Conservation (phyloP, 2,113 vertebrate genomes). For the Diadophis punctatus region DNA sequence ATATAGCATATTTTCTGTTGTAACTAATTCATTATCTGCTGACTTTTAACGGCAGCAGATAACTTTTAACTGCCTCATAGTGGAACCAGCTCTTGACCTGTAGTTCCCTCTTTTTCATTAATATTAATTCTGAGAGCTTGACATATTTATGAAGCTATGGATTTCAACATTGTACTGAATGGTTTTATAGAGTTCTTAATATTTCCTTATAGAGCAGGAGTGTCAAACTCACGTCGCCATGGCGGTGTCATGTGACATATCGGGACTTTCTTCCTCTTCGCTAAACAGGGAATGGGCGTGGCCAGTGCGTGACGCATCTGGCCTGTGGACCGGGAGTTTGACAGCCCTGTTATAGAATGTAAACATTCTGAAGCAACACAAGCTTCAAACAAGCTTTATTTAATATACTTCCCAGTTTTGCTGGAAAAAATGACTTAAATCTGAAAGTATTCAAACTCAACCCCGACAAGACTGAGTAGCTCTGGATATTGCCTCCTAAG, state of each 20-base stretch:
- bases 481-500: too few relatives aligned
- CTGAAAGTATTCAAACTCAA: too few relatives aligned
- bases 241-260: too few relatives aligned
- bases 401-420: background rate
- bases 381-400: background rate
- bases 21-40: background rate
- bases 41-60: background rate
- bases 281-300: too few relatives aligned
- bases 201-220: background rate
- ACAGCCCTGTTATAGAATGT: background rate
- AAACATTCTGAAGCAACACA: background rate
- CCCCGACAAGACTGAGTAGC: too few relatives aligned
- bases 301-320: too few relatives aligned
- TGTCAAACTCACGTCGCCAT: too few relatives aligned
- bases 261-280: too few relatives aligned
- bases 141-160: background rate
- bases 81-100: background rate
- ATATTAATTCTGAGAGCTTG: slow-evolving; percentile 12
- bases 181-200: background rate
- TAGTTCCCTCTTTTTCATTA: background rate
- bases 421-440: background rate
- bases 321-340: too few relatives aligned
- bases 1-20: background rate
- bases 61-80: background rate
- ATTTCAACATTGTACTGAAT: background rate